phyloP scores from a whole-genome alignment of 2,797 vertebrate species.

The Vireo griseus region DNA sequence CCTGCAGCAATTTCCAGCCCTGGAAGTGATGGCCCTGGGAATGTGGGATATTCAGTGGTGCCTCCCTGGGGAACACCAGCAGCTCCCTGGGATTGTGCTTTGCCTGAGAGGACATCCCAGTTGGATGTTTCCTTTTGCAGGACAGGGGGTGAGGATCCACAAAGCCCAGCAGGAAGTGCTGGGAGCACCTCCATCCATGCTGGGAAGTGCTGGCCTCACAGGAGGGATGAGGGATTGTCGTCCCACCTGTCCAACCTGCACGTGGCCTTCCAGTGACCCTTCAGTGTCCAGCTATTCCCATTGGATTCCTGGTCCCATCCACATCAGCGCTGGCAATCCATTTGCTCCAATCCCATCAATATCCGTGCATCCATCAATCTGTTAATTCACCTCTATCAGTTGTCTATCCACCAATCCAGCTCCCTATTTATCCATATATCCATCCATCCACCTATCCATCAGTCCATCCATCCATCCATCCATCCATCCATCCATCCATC shows the following conservation, averaged over 20 bases:
- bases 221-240: not conserved
- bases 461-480: not conserved
- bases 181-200: rapidly evolving
- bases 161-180: not conserved
- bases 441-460: not conserved
- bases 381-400: not conserved
- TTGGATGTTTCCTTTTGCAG: not conserved
- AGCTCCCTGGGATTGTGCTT: not conserved
- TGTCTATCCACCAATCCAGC: not conserved
- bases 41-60: not conserved
- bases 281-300: not conserved
- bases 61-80: not conserved
- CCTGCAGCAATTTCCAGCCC: not conserved
- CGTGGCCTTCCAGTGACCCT: rapidly evolving
- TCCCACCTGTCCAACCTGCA: rapidly evolving
- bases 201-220: not conserved
- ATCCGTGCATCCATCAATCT: not conserved
- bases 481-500: not conserved
- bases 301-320: no score
- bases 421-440: not conserved
- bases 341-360: not conserved
- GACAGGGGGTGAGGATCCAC: not conserved
- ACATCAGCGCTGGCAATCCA: rapidly evolving
- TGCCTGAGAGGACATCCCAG: no score
- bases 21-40: not conserved